A percentile compares a stretch with the other conserved stretches of the same genome.
Conservation (phyloP, 1,140 invertebrate genomes). For the Conopomorpha cramerella region DNA sequence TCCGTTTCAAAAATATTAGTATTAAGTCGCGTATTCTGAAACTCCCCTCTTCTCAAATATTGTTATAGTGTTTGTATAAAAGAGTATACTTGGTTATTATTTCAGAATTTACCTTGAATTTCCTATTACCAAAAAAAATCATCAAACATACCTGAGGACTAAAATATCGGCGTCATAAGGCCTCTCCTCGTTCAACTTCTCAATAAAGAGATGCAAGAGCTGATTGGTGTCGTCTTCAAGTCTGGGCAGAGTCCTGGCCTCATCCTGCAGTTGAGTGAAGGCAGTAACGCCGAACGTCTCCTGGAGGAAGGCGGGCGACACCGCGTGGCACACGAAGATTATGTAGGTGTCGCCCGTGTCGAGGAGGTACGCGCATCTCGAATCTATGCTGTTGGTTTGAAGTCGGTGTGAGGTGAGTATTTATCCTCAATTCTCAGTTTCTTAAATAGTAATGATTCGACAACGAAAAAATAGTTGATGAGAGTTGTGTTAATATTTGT, state of each 20-base stretch:
- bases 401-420: too few species aligned
- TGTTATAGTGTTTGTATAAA: too few species aligned
- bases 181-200: conserved; percentile 83
- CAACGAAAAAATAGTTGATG: too few species aligned
- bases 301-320: conserved; percentile 76
- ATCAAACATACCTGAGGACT: conserved; percentile 77
- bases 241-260: conserved; percentile 77
- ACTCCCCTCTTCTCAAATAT: too few species aligned
- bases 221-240: conserved; percentile 78
- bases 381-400: conserved; percentile 71
- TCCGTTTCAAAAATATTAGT: too few species aligned
- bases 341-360: conserved; percentile 85
- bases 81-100: too few species aligned
- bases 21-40: too few species aligned
- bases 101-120: too few species aligned
- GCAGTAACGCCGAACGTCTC: conserved; percentile 65
- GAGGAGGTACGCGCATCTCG: conserved; percentile 88
- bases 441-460: too few species aligned
- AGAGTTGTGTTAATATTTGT: too few species aligned
- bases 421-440: too few species aligned
- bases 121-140: conserved; percentile 1
- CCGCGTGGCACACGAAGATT: conserved; percentile 84
- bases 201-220: conserved; percentile 79
- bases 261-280: conserved; percentile 62
- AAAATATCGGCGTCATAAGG: conserved; percentile 78